These are phyloP conservation scores for Andrena bucephala DNA, from an alignment of 2,888 invertebrate genomes.

Conservation along the genomic window DNA sequence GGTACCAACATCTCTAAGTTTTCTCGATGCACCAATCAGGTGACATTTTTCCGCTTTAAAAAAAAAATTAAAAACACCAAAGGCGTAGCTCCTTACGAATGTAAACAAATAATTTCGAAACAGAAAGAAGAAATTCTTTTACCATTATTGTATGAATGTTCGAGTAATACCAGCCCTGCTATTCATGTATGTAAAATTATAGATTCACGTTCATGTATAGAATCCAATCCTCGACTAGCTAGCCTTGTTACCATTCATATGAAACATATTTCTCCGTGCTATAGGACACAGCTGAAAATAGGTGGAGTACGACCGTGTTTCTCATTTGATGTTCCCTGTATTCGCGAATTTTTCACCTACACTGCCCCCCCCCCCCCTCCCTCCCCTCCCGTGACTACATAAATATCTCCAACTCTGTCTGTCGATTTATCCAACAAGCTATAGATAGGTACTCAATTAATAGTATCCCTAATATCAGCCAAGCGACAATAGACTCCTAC, in stretches of 20 bases:
- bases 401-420: not conserved
- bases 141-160: not conserved
- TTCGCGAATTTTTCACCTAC: not conserved
- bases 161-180: not conserved
- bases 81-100: too few relatives aligned
- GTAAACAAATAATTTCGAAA: too few relatives aligned
- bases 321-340: not conserved
- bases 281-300: not conserved
- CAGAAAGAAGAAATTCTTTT: not conserved
- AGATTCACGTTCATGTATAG: not conserved
- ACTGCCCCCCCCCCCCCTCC: not conserved
- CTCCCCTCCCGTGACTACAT: not conserved
- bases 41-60: too few relatives aligned
- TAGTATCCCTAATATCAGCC: too few relatives aligned
- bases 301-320: not conserved
- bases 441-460: too few relatives aligned
- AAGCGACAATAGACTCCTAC: too few relatives aligned
- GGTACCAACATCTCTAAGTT: too few relatives aligned
- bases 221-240: not conserved
- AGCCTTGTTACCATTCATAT: not conserved
- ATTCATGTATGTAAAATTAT: not conserved
- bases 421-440: too few relatives aligned
- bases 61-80: too few relatives aligned
- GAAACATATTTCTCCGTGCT: conserved; percentile 9
- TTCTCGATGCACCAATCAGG: too few relatives aligned